A percentile compares a stretch with the other conserved stretches of the same genome.
Evolutionary conservation across 2,888 invertebrate genomes (phyloP).

Genomic region (Neocrepidodera transversa): DNA sequence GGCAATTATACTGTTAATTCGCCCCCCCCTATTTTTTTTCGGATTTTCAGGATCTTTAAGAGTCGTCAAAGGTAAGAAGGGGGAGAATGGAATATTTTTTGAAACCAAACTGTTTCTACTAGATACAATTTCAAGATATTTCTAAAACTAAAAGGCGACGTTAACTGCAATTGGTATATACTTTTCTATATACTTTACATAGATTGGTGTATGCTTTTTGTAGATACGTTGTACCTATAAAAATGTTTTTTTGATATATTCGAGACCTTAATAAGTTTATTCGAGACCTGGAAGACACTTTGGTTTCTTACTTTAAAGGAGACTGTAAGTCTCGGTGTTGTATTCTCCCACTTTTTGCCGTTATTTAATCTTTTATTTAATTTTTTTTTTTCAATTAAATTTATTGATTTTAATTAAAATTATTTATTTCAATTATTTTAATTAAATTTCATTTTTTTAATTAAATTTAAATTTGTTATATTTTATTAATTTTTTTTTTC

Average conservation of each 20-base stretch:
- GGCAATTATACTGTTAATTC: constrained; percentile 35
- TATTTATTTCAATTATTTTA: too few relatives aligned
- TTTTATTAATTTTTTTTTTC: too few relatives aligned
- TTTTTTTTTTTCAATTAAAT: constrained; percentile 47
- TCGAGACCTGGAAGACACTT: constrained; percentile 48
- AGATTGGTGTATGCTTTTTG: constrained; percentile 27
- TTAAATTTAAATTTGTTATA: too few relatives aligned
- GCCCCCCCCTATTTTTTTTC: background rate
- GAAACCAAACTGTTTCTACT: constrained; percentile 55
- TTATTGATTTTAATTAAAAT: too few relatives aligned
- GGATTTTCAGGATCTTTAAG: constrained; percentile 1
- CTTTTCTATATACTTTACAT: constrained; percentile 43
- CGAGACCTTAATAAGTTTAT: constrained; percentile 1
- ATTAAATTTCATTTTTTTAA: too few relatives aligned
- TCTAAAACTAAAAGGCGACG: too few relatives aligned
- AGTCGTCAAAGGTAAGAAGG: constrained; percentile 56
- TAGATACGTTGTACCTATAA: background rate
- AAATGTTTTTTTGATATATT: too few relatives aligned
- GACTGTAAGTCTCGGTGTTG: constrained; percentile 58
- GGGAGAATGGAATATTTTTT: constrained; percentile 55
- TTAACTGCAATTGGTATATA: constrained; percentile 13
- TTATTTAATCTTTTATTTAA: constrained; percentile 29
- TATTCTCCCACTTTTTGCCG: constrained; percentile 47
- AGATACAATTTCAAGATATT: background rate
- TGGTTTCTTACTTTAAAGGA: constrained; percentile 56